A percentile compares a stretch with the other conserved stretches of the same genome.
These are phyloP conservation scores for Tauraco erythrolophus DNA, from an alignment of 2,113 vertebrate species.

Conservation along the genomic window DNA sequence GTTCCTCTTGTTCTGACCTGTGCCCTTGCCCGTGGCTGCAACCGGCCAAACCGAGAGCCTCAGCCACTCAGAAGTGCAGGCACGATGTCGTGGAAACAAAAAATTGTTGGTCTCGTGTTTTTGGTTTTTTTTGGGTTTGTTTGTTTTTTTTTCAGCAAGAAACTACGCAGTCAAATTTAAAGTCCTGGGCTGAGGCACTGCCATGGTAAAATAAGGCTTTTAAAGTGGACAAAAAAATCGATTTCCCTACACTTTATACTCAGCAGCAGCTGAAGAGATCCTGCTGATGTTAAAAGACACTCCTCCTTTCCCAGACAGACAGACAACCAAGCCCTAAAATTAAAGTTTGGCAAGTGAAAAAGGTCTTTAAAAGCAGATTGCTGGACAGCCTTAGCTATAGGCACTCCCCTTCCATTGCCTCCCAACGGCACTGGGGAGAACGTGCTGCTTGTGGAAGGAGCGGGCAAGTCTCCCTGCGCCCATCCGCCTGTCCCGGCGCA, in stretches of 20 bases:
- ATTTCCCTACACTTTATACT: not conserved
- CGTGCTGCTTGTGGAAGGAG: not conserved
- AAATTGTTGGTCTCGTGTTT: not conserved
- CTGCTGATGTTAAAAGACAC: not conserved
- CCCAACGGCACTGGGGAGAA: not conserved
- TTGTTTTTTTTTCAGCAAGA: not conserved
- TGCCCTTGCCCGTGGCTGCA: not conserved
- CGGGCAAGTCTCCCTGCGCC: rapidly evolving
- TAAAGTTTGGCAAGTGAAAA: not conserved
- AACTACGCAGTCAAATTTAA: not conserved
- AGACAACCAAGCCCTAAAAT: not conserved
- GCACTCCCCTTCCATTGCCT: not conserved
- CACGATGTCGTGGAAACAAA: not conserved
- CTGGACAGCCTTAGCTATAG: not conserved
- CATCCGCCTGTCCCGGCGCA: rapidly evolving
- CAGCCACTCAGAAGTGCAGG: not conserved
- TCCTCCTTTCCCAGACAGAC: not conserved
- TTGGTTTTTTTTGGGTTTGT: not conserved
- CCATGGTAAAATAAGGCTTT: not conserved
- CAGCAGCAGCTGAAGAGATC: not conserved
- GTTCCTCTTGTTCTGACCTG: not conserved
- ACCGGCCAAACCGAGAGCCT: not conserved
- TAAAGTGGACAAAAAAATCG: not conserved
- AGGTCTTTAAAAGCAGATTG: not conserved
- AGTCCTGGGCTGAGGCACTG: not conserved